Base-by-base conservation (phyloP, 2,888 invertebrate species). In the Rhopalosiphum nymphaeae region DNA sequence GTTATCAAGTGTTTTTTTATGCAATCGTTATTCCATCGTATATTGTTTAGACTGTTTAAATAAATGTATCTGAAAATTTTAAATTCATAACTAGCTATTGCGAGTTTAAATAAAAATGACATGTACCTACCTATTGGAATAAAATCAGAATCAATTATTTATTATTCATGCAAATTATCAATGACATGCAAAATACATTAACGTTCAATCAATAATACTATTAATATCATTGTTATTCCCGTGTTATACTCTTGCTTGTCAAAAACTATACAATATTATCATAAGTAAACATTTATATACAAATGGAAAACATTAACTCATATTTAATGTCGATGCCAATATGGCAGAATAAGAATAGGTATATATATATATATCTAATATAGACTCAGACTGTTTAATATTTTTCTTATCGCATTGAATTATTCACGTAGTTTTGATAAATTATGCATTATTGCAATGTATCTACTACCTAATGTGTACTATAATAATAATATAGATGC, bases 71-170 rank as follows among this genome's bases (percentile, higher is more conserved):
- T 67, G 46, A 90, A 67, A 25, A n/a, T 67, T 67, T n/a, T 49
- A 13, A 67, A 90, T 67, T 46, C 36, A 67, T 90, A 42, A 7
- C 36, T 44, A 67, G 67, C 21, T 56, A 44, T 56, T 84, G 10
- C 44, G 56, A 0, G 42, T 84, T 53, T n/a, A n/a, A 86, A 57
- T 57, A 86, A 57, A 91, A 86, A 61, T 57, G 26, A 36, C 42
- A 46, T 21, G 42, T 90, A 46, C 46, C n/a, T 90, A 46, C 46
- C n/a, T 89, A 91, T 56, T 85, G 11, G 84, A 91, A 91, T 86
- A 86, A 86, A 91, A 57, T 86, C 46, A n/a, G 57, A 44, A 86
- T 91, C 85, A 86, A 92, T 92, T 61, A 92, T 92, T 85, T 92
- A 87, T 87, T 87, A 87, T 92, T 87, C 87, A 49, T 67, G 49